Evolutionary conservation across 2,888 invertebrate species (phyloP).

Genomic region (Caenorhabditis sinica): DNA sequence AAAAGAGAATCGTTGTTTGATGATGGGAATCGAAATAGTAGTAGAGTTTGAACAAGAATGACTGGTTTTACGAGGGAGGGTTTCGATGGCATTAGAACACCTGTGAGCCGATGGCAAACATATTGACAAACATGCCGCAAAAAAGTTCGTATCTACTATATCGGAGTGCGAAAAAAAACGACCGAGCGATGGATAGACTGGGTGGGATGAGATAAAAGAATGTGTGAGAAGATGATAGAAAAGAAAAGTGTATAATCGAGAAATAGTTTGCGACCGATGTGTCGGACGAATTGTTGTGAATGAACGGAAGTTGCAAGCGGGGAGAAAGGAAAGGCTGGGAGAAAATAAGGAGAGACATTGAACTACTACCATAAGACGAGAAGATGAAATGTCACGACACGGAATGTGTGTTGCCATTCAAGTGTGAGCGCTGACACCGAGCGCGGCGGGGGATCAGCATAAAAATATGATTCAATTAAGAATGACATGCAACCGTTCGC

Average conservation of each 20-base stretch:
- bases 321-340: slow-evolving; percentile 50
- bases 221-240: slow-evolving; percentile 41
- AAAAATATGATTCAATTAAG: slow-evolving; percentile 67
- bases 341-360: slow-evolving; percentile 62
- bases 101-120: slow-evolving; percentile 46
- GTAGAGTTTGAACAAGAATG: slow-evolving; percentile 23
- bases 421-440: slow-evolving; percentile 45
- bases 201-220: slow-evolving; percentile 40
- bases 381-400: slow-evolving; percentile 63
- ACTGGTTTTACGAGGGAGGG: slow-evolving; percentile 45
- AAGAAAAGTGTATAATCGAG: slow-evolving; percentile 64
- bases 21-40: slow-evolving; percentile 34
- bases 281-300: slow-evolving; percentile 66
- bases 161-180: slow-evolving; percentile 58
- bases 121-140: slow-evolving; percentile 35
- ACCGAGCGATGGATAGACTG: background rate
- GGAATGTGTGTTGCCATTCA: slow-evolving; percentile 57
- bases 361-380: slow-evolving; percentile 63
- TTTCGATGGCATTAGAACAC: slow-evolving; percentile 49
- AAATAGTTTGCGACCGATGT: slow-evolving; percentile 63
- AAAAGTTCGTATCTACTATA: slow-evolving; percentile 55
- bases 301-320: slow-evolving; percentile 67
- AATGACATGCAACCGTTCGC: slow-evolving; percentile 59
- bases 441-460: slow-evolving; percentile 63
- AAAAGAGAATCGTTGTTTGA: slow-evolving; percentile 22